These are phyloP conservation scores for Rousettus madagascariensis DNA, from an alignment of 2,797 vertebrate species.

Conservation along the genomic window DNA sequence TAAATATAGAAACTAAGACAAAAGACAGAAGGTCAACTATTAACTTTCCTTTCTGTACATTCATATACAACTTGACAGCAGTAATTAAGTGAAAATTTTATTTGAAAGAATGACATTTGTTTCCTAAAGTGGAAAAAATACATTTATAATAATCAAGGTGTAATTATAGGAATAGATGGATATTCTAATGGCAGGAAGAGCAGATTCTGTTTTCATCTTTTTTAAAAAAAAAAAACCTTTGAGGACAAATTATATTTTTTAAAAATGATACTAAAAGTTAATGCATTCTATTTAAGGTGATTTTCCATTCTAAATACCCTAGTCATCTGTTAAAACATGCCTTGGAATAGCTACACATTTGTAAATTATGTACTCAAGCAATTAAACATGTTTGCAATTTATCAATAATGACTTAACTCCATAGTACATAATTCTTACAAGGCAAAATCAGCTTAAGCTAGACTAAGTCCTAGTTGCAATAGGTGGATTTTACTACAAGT, in stretches of 20 bases:
- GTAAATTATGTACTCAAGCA: constrained; percentile 7
- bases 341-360: neutral
- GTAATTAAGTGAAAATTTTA: neutral
- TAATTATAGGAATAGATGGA: neutral
- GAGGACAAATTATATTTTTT: neutral
- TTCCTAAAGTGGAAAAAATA: neutral
- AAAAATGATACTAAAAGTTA: constrained; percentile 31
- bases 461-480: neutral
- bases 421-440: neutral
- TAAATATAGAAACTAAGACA: neutral
- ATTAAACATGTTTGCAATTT: constrained; percentile 9
- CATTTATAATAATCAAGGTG: neutral
- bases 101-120: neutral
- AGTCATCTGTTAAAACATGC: neutral
- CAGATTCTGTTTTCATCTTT: neutral
- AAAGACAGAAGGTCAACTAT: neutral
- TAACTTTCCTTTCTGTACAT: neutral
- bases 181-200: neutral
- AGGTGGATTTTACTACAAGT: neutral
- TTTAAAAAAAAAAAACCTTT: neutral
- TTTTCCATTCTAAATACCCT: constrained; percentile 7
- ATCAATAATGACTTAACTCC: neutral
- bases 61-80: neutral
- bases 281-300: neutral
- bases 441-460: neutral